Evolutionary conservation across 2,797 vertebrate species (phyloP), one percentile per base, ranked within the genome.

Genomic region (Lepilemur ruficaudatus): DNA sequence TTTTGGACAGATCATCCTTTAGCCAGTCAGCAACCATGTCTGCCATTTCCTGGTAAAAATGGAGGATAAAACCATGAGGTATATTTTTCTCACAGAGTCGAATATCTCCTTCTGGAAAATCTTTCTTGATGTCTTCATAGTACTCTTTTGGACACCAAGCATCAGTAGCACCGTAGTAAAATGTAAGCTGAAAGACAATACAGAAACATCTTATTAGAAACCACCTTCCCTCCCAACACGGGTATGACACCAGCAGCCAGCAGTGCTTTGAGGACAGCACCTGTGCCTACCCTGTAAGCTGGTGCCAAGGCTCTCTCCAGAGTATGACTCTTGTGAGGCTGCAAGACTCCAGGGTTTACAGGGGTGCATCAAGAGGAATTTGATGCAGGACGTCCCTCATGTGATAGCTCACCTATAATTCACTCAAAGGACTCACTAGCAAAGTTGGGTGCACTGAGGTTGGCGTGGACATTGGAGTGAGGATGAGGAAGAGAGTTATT

Each of bases 101-200:
- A 92, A 99, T 99, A 93, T 99, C 99, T 89, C 99, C 99, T 0
- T 97, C 98, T 0, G 99, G 99, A 97, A 99, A 99, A 97, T 99
- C 99, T 98, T 97, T 98, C 97, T 99, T 99, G 93, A 99, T 99
- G 95, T 99, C 99, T 22, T 99, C 98, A 18, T 99, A 99, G 97
- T 99, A 99, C 69, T 98, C 96, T 65, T 98, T 98, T 0, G 99
- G 99, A 88, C 99, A 99, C 99, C 99, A 99, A 88, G 92, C 95
- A 97, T 99, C 99, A 55, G 93, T 91, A 4, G 98, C 98, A 50
- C 99, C 99, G 22, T 99, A 99, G 97, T 99, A 99, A 98, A 99
- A 99, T 72, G 99, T 99, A 32, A 99, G 99, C 99, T 99, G 95
- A 79, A 98, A 98, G 94, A 43, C 38, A 97, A 91, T 97, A 97